Percentiles rank a stretch among this genome's conserved stretches.
phyloP scores from a whole-genome alignment of 2,797 vertebrate species.

The Etheostoma nigrum region DNA sequence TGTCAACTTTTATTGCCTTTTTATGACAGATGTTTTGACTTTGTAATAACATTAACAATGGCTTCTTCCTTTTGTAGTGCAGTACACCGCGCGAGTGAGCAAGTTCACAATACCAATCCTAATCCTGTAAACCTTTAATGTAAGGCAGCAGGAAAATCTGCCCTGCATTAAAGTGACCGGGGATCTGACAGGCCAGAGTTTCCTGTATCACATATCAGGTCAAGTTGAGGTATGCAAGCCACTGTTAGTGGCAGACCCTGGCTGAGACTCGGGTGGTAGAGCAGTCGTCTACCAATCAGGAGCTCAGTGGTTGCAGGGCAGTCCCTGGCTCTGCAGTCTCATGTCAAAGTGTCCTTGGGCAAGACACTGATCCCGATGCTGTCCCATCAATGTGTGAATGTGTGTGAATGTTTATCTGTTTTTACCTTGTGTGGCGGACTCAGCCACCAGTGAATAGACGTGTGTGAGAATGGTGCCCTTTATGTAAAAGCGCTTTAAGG shows the following conservation, averaged over 20 bases:
- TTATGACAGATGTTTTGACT: slow-evolving; percentile 1
- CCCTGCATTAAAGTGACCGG: slow-evolving; percentile 10
- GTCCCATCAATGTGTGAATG: no score
- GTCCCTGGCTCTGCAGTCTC: no score
- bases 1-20: slow-evolving; percentile 1
- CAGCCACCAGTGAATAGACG: no score
- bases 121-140: slow-evolving; percentile 7
- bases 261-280: not conserved
- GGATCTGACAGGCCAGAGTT: slow-evolving; percentile 11
- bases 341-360: no score
- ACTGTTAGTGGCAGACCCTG: not conserved
- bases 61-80: not conserved
- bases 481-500: no score
- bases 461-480: no score
- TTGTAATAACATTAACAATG: not conserved
- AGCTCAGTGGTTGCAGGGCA: no score
- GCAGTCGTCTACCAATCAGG: no score
- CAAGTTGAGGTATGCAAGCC: slow-evolving; percentile 1
- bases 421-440: no score
- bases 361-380: no score
- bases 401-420: no score
- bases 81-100: not conserved
- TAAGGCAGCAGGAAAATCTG: slow-evolving; percentile 8
- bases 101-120: not conserved
- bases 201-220: slow-evolving; percentile 36